Base-by-base conservation (phyloP, 2,888 invertebrate genomes). In the Pycnomerus fuliginosus region DNA sequence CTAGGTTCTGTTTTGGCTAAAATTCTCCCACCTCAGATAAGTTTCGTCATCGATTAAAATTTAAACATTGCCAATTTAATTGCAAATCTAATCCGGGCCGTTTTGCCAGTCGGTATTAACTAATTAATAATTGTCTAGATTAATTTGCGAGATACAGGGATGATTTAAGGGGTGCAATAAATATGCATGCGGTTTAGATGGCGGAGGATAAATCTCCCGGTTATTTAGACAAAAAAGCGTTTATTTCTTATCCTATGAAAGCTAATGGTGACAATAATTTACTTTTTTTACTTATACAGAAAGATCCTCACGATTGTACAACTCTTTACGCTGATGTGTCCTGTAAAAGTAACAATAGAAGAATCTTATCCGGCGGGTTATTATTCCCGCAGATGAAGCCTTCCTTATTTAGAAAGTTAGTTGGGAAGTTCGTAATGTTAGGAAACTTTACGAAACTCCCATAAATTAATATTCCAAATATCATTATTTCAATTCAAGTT, bases 111-210 rank as follows among this genome's bases (percentile, higher is more conserved):
- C 50, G 53, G 56, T 57, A 60, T 60, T 59, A 58, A 61, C 61
- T 64, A 67, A 67, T 67, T 65, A 67, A 64, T 67, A 64, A 58
- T 60, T 58, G 64, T 64, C 65, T 53, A 64, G 64, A 65, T 65
- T 62, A 64, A 64, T 65, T 65, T 57, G 54, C 51, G 52, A 58
- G 62, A 62, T 62, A 61, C 52, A 35, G 50, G 54, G 53, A 65
- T 67, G 65, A 67, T 66, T 67, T 64, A 67, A 55, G 51, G 51
- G 48, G 44, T 34, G 62, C 53, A 64, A 65, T 66, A 66, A 66
- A 66, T 66, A 65, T 58, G 59, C 54, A 54, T 58, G 55, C 52
- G 58, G 57, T 53, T 51, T 50, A 56, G 52, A 54, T 53, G 57
- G 52, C 56, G 52, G 51, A 38, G 53, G 49, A 60, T 61, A 61